phyloP scores from a whole-genome alignment of 2,888 invertebrate genomes.

The Phyto melanocephala region DNA sequence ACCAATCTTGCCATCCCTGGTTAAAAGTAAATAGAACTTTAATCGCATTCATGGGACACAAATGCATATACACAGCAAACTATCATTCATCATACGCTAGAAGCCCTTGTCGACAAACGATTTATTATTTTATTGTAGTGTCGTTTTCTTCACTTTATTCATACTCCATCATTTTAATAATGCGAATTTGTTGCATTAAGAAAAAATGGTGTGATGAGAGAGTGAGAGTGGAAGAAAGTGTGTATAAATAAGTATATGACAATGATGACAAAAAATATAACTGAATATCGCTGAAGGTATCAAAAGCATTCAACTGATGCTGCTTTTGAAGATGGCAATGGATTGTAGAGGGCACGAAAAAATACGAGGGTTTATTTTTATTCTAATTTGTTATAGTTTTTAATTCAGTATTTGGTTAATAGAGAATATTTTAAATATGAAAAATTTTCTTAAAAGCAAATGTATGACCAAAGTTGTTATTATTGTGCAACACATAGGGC shows the following conservation, averaged over 20 bases:
- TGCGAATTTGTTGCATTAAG: background rate
- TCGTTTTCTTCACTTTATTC: background rate
- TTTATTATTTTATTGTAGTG: background rate
- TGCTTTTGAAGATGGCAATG: background rate
- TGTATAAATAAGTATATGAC: conserved; percentile 12
- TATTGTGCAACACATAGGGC: too few species aligned
- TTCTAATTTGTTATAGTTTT: too few species aligned
- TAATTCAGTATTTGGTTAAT: too few species aligned
- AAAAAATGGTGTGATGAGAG: background rate
- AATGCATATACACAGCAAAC: background rate
- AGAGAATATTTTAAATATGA: too few species aligned
- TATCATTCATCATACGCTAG: conserved; percentile 57
- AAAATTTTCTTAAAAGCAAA: too few species aligned
- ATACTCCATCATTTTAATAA: background rate
- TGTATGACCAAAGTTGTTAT: too few species aligned
- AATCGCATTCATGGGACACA: conserved; percentile 48
- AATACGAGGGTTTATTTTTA: background rate
- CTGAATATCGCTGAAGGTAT: too few species aligned
- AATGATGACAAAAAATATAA: background rate
- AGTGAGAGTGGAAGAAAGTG: background rate
- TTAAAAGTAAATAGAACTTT: conserved; percentile 50
- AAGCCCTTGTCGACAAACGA: conserved; percentile 30
- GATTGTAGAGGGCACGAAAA: background rate
- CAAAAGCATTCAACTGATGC: background rate
- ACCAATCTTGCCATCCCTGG: too few species aligned